Evolutionary conservation across 2,888 invertebrate species (phyloP), one percentile per base, ranked within the genome.

Genomic region (Pyrgus malvae): DNA sequence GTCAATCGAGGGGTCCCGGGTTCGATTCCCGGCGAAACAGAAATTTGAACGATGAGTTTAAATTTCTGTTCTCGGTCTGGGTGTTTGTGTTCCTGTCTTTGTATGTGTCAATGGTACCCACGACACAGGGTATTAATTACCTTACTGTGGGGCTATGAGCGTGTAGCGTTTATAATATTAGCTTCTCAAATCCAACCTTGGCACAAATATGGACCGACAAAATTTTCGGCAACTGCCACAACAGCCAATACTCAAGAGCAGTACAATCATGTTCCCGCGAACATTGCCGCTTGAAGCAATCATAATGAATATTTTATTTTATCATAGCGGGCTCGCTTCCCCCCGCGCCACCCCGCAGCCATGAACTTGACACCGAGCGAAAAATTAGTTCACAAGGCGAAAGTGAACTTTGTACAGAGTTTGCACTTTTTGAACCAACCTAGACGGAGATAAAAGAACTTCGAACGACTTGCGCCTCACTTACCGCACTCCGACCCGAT

Each of bases 301-400:
- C 85, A 88, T 90, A 88, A 90, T 89, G 89, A 89, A 90, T 89
- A 89, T 89, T 90, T 89, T 89, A 90, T 88, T 89, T 87, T 86
- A 87, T 88, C 87, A 85, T 83, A 85, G 76, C 83, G 66, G 63
- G 65, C 69, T 65, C 68, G 70, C 68, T 57, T 64, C 69, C 64
- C 68, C 67, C 66, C 67, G 64, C 58, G 60, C 56, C 64, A 63
- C 56, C 62, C 62, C 62, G 57, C 74, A 83, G 79, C 86, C 86
- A 70, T 90, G 89, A 90, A 89, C 89, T 89, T 90, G 90, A 90
- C 89, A 89, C 87, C 81, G 80, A 81, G 78, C 80, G 87, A 89
- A 90, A 90, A 90, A 89, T 89, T 89, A 88, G 89, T 89, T 89
- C 89, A 88, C 83, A 84, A 86, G 83, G 86, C 80, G 88, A 88